phyloP scores from a whole-genome alignment of 2,113 vertebrate species.

The Vidua chalybeata region DNA sequence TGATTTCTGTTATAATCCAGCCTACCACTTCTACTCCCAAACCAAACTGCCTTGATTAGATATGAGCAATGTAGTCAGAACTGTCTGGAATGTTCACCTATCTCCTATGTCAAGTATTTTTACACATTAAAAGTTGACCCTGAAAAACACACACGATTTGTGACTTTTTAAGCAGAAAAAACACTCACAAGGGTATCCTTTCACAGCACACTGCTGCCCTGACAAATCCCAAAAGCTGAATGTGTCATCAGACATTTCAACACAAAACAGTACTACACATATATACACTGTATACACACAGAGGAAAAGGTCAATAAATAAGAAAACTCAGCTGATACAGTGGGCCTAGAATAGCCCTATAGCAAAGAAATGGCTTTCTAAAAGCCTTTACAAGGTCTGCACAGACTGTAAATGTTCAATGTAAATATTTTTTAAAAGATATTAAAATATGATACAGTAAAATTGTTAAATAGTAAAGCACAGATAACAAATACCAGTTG shows the following conservation, averaged over 20 bases:
- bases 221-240: not conserved
- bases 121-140: not conserved
- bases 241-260: not conserved
- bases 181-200: not conserved
- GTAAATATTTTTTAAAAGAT: not conserved
- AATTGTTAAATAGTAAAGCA: not conserved
- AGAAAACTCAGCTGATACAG: not conserved
- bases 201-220: not conserved
- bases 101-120: not conserved
- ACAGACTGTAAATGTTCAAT: not conserved
- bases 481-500: not conserved
- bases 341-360: not conserved
- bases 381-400: constrained; percentile 20
- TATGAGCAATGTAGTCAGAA: not conserved
- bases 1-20: not conserved
- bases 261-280: not conserved
- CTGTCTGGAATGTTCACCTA: not conserved
- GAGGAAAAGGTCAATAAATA: constrained; percentile 33
- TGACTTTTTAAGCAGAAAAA: not conserved
- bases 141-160: not conserved
- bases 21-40: not conserved
- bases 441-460: not conserved
- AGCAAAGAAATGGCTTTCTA: constrained; percentile 17
- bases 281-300: not conserved
- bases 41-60: not conserved